Evolutionary conservation across 2,888 invertebrate species (phyloP).

Genomic region (Callosobruchus maculatus): DNA sequence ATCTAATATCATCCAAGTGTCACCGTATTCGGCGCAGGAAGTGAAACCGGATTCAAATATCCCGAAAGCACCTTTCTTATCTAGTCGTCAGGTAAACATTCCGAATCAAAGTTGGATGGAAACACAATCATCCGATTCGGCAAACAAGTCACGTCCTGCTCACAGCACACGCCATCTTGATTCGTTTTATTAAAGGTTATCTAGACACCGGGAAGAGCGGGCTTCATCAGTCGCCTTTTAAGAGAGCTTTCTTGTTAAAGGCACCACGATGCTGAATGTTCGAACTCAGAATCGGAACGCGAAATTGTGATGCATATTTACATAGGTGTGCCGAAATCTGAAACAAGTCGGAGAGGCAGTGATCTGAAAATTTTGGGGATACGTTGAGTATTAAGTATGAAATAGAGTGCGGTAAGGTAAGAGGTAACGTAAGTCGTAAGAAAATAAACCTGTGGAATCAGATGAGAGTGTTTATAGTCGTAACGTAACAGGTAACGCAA

Average conservation of each 20-base stretch:
- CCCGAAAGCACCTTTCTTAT: not conserved
- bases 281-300: not conserved
- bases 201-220: not conserved
- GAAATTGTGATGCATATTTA: not conserved
- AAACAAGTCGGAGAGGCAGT: not conserved
- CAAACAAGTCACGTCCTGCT: not conserved
- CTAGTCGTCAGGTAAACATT: not conserved
- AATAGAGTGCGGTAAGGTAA: too few species aligned
- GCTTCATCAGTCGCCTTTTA: not conserved
- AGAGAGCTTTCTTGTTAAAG: not conserved
- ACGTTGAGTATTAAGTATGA: too few species aligned
- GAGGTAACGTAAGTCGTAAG: too few species aligned
- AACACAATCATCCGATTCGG: not conserved
- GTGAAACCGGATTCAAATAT: not conserved
- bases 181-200: not conserved
- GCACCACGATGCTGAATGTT: not conserved
- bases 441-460: too few species aligned
- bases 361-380: not conserved
- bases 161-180: not conserved
- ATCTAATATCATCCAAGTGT: not conserved
- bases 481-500: too few species aligned
- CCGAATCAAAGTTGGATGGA: not conserved
- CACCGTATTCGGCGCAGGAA: not conserved
- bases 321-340: not conserved
- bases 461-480: too few species aligned